Percentiles rank a stretch among this genome's conserved stretches.
Conservation (phyloP, 2,797 vertebrate genomes). For the Rhyacichthys aspro region DNA sequence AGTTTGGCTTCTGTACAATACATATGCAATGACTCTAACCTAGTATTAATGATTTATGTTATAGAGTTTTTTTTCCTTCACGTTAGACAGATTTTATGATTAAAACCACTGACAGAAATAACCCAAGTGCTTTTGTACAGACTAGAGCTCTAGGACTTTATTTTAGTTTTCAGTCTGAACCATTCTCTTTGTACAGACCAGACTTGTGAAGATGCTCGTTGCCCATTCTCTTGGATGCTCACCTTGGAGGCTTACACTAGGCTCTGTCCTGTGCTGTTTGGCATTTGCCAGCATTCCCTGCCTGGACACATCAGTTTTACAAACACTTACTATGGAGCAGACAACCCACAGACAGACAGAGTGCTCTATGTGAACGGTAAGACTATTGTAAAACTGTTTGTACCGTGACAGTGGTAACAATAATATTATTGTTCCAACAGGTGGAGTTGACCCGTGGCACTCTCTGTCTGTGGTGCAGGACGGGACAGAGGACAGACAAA, state of each 20-base stretch:
- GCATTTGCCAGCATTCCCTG: conserved; percentile 73
- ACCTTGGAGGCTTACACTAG: conserved; percentile 72
- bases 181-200: conserved; percentile 59
- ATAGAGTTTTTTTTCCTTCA: not conserved
- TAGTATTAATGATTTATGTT: not conserved
- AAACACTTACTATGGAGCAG: conserved; percentile 83
- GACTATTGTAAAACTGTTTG: not conserved
- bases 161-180: not conserved
- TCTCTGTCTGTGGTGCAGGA: conserved; percentile 79
- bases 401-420: too few species aligned
- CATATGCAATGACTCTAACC: conserved; percentile 11
- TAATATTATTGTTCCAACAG: conserved; percentile 44
- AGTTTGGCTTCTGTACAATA: conserved; percentile 88
- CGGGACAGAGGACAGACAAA: conserved; percentile 38
- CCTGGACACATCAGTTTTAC: conserved; percentile 76
- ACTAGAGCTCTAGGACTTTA: too few species aligned
- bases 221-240: conserved; percentile 82
- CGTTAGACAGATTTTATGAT: too few species aligned
- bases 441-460: conserved; percentile 87
- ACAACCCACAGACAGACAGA: conserved; percentile 68
- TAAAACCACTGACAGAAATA: not conserved
- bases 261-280: conserved; percentile 81
- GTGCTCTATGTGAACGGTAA: conserved; percentile 88
- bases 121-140: too few species aligned
- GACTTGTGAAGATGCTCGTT: conserved; percentile 79